These are phyloP conservation scores for Homalodisca vitripennis DNA, from an alignment of 1,140 invertebrate genomes.

Conservation along the genomic window DNA sequence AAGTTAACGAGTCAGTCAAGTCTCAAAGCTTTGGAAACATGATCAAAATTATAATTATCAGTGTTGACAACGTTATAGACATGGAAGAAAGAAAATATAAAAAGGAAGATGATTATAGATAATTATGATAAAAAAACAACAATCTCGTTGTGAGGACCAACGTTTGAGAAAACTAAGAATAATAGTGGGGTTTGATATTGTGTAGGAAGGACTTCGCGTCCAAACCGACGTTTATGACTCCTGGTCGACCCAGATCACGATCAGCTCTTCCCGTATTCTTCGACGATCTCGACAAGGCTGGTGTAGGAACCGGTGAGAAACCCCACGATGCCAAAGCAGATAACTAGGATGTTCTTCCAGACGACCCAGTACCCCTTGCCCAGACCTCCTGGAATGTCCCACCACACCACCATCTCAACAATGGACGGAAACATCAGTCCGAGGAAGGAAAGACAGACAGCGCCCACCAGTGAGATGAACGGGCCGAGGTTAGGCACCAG, in stretches of 20 bases:
- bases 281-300: conserved; percentile 72
- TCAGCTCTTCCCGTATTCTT: conserved; percentile 8
- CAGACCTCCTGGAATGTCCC: conserved; percentile 41
- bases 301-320: conserved; percentile 82
- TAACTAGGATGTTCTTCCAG: conserved; percentile 42
- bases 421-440: conserved; percentile 87
- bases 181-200: too few relatives aligned
- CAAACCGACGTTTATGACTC: too few relatives aligned
- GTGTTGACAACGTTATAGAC: too few relatives aligned
- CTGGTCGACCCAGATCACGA: not conserved
- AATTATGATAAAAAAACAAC: too few relatives aligned
- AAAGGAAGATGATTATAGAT: too few relatives aligned
- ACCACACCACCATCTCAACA: conserved; percentile 72
- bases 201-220: too few relatives aligned
- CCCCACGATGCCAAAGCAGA: conserved; percentile 72
- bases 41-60: too few relatives aligned
- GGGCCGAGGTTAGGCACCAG: conserved; percentile 80
- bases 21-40: too few relatives aligned
- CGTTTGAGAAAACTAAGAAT: too few relatives aligned
- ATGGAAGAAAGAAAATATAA: too few relatives aligned
- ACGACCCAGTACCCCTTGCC: conserved; percentile 39
- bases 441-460: conserved; percentile 81
- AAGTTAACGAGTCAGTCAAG: too few relatives aligned
- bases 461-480: conserved; percentile 89
- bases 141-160: too few relatives aligned